Evolutionary conservation across 2,113 vertebrate species (phyloP).

Genomic region (Mola mola): DNA sequence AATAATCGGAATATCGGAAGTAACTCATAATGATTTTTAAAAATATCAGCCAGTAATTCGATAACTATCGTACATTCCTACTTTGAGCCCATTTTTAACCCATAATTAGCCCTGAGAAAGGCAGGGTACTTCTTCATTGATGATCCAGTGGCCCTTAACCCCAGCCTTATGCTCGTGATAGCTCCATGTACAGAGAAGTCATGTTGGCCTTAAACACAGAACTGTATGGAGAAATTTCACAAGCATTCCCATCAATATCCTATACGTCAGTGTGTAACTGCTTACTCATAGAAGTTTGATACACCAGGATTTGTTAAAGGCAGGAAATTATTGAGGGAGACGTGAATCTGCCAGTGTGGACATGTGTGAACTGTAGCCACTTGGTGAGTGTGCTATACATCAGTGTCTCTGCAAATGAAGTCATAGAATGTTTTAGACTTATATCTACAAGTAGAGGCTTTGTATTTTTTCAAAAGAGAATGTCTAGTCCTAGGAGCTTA

Average conservation of each 20-base stretch:
- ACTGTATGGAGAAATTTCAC: slow-evolving; percentile 13
- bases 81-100: slow-evolving; percentile 68
- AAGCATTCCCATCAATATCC: slow-evolving; percentile 2
- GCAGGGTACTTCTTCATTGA: too few relatives aligned
- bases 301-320: slow-evolving; percentile 14
- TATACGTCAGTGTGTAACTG: not conserved
- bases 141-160: too few relatives aligned
- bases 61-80: too few relatives aligned
- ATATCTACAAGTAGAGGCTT: not conserved
- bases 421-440: not conserved
- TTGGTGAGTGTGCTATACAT: not conserved
- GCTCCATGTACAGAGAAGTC: too few relatives aligned
- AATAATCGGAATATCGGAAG: too few relatives aligned
- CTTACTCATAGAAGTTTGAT: slow-evolving; percentile 32
- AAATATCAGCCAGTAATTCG: too few relatives aligned
- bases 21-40: too few relatives aligned
- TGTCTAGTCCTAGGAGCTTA: slow-evolving; percentile 12
- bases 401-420: too few relatives aligned
- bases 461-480: too few relatives aligned
- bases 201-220: not conserved
- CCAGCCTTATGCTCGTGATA: too few relatives aligned
- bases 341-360: not conserved
- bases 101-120: slow-evolving; percentile 50
- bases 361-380: not conserved
- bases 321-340: not conserved